Conservation (phyloP, 2,113 vertebrate species). For the Pelecanus crispus region DNA sequence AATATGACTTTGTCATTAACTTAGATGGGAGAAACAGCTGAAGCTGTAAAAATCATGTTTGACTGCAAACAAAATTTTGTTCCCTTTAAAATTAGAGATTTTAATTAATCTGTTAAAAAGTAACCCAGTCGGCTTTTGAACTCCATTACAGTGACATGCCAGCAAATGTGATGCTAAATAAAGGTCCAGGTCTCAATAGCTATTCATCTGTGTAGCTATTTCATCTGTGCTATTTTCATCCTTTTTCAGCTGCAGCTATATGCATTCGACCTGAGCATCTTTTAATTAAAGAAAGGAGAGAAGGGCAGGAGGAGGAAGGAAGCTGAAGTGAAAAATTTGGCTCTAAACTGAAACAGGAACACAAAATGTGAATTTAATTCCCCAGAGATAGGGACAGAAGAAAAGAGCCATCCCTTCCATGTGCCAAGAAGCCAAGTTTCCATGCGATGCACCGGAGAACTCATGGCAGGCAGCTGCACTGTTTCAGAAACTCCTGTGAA, state of each 20-base stretch:
- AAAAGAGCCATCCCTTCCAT: background rate
- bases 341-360: background rate
- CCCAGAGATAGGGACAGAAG: background rate
- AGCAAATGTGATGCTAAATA: background rate
- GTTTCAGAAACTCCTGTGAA: background rate
- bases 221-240: background rate
- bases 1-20: background rate
- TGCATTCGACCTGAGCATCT: background rate
- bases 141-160: background rate
- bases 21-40: background rate
- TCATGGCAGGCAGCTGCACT: background rate
- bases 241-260: background rate
- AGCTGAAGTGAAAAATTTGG: background rate
- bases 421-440: slow-evolving; percentile 24
- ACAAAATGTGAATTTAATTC: background rate
- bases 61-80: background rate
- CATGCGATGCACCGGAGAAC: fast-evolving
- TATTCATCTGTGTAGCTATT: background rate
- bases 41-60: background rate
- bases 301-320: background rate
- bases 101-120: background rate
- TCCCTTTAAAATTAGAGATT: background rate
- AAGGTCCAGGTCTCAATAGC: background rate
- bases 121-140: background rate
- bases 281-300: background rate